Evolutionary conservation across 37 sponge, comb jelly and placozoan genomes (phyloP).

Genomic region (Theonella swinhoei): DNA sequence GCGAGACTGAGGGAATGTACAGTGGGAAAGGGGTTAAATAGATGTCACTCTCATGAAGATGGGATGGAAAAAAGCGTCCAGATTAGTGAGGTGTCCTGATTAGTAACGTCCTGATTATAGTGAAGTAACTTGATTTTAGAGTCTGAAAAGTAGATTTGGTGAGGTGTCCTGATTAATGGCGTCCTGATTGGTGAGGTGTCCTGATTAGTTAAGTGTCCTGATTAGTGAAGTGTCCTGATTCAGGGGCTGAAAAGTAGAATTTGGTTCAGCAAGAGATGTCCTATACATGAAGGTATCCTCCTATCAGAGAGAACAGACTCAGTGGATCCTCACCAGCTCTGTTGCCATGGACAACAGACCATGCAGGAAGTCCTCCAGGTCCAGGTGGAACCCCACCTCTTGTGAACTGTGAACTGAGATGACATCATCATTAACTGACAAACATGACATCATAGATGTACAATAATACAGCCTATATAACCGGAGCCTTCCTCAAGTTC

Average conservation of each 20-base stretch:
- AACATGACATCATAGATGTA: neutral
- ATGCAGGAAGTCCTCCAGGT: slow-evolving; percentile 75
- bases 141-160: neutral
- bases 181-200: too few relatives aligned
- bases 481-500: neutral
- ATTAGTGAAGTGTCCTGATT: too few relatives aligned
- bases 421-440: neutral
- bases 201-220: too few relatives aligned
- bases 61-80: too few relatives aligned
- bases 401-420: neutral
- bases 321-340: slow-evolving; percentile 56
- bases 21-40: neutral
- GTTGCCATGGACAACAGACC: slow-evolving; percentile 66
- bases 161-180: neutral
- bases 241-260: neutral
- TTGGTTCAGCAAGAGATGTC: neutral
- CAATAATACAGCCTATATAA: neutral
- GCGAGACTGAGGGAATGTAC: slow-evolving; percentile 57
- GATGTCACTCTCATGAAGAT: neutral
- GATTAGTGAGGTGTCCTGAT: too few relatives aligned
- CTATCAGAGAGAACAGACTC: neutral
- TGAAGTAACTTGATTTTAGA: too few relatives aligned
- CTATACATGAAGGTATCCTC: too few relatives aligned
- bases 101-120: too few relatives aligned
- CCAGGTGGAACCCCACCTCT: slow-evolving; percentile 67